Percentiles rank a stretch among this genome's conserved stretches.
Conservation (phyloP, 2,888 invertebrate species). For the Darwinula stevensoni region DNA sequence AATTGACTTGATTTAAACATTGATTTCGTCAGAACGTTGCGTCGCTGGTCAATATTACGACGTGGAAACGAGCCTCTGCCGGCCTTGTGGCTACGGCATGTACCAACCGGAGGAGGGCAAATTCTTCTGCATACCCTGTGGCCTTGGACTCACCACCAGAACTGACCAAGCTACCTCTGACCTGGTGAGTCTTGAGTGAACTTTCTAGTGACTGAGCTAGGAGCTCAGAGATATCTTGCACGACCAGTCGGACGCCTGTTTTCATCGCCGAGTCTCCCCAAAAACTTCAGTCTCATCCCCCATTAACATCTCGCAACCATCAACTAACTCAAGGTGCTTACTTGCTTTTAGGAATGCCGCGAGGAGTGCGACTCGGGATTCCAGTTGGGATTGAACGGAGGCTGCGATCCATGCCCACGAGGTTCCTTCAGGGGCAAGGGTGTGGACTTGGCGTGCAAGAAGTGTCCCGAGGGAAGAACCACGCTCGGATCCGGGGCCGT, state of each 20-base stretch:
- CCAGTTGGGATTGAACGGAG: conserved; percentile 36
- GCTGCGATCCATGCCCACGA: conserved; percentile 67
- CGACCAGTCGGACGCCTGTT: conserved; percentile 3
- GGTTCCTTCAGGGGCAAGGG: conserved; percentile 64
- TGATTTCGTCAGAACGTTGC: conserved; percentile 60
- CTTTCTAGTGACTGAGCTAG: neutral
- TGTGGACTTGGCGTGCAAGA: conserved; percentile 55
- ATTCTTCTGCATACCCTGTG: conserved; percentile 60
- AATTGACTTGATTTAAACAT: too few relatives aligned
- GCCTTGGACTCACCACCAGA: conserved; percentile 66
- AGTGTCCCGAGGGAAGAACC: conserved; percentile 64
- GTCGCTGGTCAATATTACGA: conserved; percentile 82
- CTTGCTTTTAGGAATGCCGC: conserved; percentile 31
- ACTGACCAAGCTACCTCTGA: conserved; percentile 60
- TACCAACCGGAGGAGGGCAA: conserved; percentile 73
- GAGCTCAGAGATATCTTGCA: too few relatives aligned
- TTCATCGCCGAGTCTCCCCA: too few relatives aligned
- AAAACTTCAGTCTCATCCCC: too few relatives aligned
- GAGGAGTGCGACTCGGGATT: conserved; percentile 41
- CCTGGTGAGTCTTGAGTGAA: conserved; percentile 17
- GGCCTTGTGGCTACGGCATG: conserved; percentile 75
- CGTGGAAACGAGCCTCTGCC: conserved; percentile 53
- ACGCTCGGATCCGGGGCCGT: conserved; percentile 57
- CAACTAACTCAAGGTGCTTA: conserved; percentile 9
- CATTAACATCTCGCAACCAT: too few relatives aligned